phyloP scores from a whole-genome alignment of 2,888 invertebrate genomes.

The Protonemura montana region DNA sequence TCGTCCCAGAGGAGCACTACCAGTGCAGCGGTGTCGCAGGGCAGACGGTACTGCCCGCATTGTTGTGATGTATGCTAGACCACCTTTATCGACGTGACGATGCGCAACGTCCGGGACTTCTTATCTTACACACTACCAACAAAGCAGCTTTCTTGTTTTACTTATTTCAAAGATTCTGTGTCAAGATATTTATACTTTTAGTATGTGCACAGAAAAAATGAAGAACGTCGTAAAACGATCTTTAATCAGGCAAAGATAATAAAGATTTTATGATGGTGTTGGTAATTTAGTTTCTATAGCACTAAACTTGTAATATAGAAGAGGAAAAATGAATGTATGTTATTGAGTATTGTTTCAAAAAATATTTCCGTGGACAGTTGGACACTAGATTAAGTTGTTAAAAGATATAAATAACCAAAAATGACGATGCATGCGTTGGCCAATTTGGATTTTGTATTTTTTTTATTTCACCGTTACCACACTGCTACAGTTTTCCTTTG shows the following conservation, averaged over 20 bases:
- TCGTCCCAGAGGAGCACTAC: neutral
- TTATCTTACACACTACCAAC: neutral
- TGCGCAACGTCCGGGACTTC: neutral
- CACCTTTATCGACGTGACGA: neutral
- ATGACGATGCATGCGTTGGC: neutral
- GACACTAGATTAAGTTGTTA: neutral
- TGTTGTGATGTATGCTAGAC: neutral
- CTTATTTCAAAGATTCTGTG: too few relatives aligned
- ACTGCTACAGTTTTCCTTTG: neutral
- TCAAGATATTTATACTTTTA: neutral
- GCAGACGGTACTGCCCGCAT: neutral
- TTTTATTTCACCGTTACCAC: neutral
- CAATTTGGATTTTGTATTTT: neutral
- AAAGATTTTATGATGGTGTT: neutral
- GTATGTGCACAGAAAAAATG: neutral
- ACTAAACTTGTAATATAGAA: neutral
- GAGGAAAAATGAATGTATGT: too few relatives aligned
- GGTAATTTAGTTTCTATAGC: neutral
- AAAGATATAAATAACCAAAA: neutral
- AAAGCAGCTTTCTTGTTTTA: neutral
- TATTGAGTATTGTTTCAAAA: neutral
- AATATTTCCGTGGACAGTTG: neutral
- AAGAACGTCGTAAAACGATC: neutral
- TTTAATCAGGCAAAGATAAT: neutral
- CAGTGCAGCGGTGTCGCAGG: neutral